phyloP scores from a whole-genome alignment of 2,797 vertebrate genomes.

The Rallus crepitans region DNA sequence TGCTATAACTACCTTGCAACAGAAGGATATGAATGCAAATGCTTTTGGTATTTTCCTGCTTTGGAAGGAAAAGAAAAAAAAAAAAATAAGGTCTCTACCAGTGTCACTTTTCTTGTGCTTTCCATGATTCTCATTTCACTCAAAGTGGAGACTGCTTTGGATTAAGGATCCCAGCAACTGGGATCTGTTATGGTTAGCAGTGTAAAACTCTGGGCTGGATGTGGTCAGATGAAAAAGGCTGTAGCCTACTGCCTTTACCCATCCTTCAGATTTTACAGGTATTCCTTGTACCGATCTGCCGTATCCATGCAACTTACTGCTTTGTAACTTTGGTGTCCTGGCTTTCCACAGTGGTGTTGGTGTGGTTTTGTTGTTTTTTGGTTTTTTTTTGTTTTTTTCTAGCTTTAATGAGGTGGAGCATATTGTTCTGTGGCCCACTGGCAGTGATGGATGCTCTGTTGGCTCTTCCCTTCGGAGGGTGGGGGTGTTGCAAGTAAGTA shows the following conservation, averaged over 20 bases:
- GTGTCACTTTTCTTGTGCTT: background rate
- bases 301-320: background rate
- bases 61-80: background rate
- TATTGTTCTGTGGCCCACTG: rapidly evolving
- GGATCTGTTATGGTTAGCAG: background rate
- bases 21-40: background rate
- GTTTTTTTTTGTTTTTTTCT: background rate
- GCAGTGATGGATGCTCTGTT: rapidly evolving
- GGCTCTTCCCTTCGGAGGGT: background rate
- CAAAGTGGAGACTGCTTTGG: background rate
- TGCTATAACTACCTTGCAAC: background rate
- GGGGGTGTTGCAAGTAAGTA: background rate
- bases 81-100: background rate
- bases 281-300: background rate
- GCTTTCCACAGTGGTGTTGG: background rate
- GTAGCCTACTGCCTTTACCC: background rate
- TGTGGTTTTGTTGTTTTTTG: background rate
- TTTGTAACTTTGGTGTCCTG: background rate
- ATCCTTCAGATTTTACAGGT: background rate
- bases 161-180: background rate
- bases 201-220: background rate
- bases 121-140: background rate
- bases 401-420: background rate
- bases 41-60: rapidly evolving
- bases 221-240: background rate